Evolutionary conservation across 2,113 vertebrate species (phyloP).

Genomic region (Xenopus laevis): DNA sequence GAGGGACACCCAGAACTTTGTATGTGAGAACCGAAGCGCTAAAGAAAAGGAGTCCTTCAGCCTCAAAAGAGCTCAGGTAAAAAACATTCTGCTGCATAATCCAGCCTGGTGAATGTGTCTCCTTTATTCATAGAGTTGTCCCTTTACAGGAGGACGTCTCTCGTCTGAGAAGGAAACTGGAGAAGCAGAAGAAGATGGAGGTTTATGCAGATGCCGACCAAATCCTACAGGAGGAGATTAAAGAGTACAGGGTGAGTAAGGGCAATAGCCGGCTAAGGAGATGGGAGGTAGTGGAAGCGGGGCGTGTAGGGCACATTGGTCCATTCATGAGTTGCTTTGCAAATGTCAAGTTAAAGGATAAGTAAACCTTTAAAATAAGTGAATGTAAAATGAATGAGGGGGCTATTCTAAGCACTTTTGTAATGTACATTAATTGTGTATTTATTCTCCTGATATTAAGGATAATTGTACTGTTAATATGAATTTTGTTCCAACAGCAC

Average conservation of each 20-base stretch:
- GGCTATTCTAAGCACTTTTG: too few relatives aligned
- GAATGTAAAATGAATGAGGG: too few relatives aligned
- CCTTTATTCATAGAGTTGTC: background rate
- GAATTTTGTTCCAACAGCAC: too few relatives aligned
- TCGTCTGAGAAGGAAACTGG: slow-evolving; percentile 81
- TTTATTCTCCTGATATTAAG: too few relatives aligned
- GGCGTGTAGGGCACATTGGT: too few relatives aligned
- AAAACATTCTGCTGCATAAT: background rate
- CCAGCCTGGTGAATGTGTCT: too few relatives aligned
- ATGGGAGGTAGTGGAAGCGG: background rate
- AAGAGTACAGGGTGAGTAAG: slow-evolving; percentile 83
- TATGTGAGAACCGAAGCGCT: slow-evolving; percentile 82
- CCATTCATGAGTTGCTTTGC: too few relatives aligned
- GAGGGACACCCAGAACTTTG: slow-evolving; percentile 84
- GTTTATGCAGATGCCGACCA: slow-evolving; percentile 89
- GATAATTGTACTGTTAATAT: too few relatives aligned
- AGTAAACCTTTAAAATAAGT: too few relatives aligned
- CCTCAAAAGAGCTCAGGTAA: slow-evolving; percentile 85
- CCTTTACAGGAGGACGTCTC: slow-evolving; percentile 82
- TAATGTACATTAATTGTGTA: too few relatives aligned
- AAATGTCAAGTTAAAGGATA: too few relatives aligned
- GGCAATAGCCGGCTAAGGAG: background rate
- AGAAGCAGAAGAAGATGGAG: slow-evolving; percentile 92
- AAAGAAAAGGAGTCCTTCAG: slow-evolving; percentile 88
- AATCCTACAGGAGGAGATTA: slow-evolving; percentile 92